These are phyloP conservation scores for Corbicula japonica DNA, from an alignment of 2,888 invertebrate genomes.

Conservation along the genomic window DNA sequence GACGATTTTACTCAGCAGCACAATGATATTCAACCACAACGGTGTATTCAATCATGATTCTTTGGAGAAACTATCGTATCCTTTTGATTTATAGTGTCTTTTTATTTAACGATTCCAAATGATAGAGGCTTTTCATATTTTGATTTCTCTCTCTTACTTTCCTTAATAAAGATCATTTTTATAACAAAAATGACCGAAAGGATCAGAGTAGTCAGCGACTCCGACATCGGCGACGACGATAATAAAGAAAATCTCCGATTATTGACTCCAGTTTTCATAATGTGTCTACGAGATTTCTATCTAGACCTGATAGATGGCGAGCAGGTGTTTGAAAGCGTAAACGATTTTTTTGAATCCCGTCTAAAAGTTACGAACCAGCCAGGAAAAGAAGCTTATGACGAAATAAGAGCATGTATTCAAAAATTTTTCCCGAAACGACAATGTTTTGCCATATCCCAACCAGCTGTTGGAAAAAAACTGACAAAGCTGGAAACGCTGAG, in stretches of 20 bases:
- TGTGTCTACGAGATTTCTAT: constrained; percentile 2
- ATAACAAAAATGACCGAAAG: background rate
- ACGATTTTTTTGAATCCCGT: background rate
- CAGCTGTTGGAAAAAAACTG: background rate
- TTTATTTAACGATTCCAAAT: background rate
- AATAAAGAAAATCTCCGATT: background rate
- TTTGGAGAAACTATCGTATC: constrained; percentile 14
- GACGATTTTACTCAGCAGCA: constrained; percentile 15
- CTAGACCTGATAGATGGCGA: background rate
- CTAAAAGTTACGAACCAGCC: background rate
- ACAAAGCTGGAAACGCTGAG: background rate
- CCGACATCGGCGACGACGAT: background rate
- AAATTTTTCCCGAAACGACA: constrained; percentile 7
- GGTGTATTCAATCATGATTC: constrained; percentile 8
- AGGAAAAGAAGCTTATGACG: background rate
- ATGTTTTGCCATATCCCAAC: constrained; percentile 7
- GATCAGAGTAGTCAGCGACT: background rate
- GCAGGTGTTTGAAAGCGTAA: background rate
- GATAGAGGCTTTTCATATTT: background rate
- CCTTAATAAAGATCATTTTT: constrained; percentile 4
- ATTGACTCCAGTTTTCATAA: constrained; percentile 5
- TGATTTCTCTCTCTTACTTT: background rate
- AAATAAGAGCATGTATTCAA: background rate
- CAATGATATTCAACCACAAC: constrained; percentile 6
- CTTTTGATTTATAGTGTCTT: background rate